Base-by-base conservation (phyloP, 30 jellyfish, hydroid and myxozoan genomes). In the Hydractinia symbiolongicarpus region DNA sequence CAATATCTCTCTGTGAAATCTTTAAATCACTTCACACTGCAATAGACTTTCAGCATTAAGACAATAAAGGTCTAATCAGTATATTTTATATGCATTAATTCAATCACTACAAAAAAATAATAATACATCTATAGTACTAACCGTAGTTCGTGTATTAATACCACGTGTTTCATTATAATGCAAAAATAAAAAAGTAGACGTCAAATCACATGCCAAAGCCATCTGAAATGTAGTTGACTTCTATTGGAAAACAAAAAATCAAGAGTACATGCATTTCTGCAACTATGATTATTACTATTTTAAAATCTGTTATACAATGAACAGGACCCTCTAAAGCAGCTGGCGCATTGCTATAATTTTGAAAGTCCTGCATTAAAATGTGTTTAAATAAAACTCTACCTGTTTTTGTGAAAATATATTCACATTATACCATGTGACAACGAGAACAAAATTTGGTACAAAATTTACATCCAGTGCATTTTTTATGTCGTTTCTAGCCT, bases 131-230 rank as follows among this genome's bases (percentile, higher is more conserved):
- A 30, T 30, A 30, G 44, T 30, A 30, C 17, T 64, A n/a, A 64
- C 74, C 74, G 8, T n/a, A 64, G 74, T 13, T 13, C 40, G 44
- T 30, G 44, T 13, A 58, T 11, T 4, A n/a, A 64, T 64, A n/a
- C 9, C 19, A n/a, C 74, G 19, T 51, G 40, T 64, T 64, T 64
- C 74, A 13, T 64, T 64, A 51, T 64, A 64, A 51, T 64, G 74
- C 9, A 64, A 13, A 64, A 64, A n/a, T 51, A 64, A 64, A 13
- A n/a, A 64, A 7, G 74, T 64, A n/a, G 74, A n/a, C 19, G 74
- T 64, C 16, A 64, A 13, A 51, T 64, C 74, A 64, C 74, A 64
- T 64, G 74, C 74, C 19, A 64, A 64, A n/a, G 74, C 74, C 74
- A 64, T 64, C 40, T 64, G 74, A 64, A 64, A 64, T 0, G 74